A percentile compares a stretch with the other conserved stretches of the same genome.
phyloP scores from a whole-genome alignment of 2,113 vertebrate genomes.

The Chauna torquata region DNA sequence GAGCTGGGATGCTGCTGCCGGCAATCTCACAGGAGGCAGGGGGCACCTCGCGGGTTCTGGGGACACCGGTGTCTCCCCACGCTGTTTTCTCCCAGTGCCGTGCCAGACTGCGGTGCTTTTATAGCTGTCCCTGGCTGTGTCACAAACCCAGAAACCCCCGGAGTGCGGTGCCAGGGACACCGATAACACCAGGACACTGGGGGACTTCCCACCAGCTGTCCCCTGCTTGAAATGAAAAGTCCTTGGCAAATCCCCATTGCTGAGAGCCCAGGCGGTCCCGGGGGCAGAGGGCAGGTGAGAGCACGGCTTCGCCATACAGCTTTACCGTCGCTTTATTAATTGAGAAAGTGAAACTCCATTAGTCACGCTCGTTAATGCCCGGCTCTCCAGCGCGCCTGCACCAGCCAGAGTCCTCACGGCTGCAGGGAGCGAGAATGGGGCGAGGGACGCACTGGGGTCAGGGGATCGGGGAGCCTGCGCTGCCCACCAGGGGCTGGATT shows the following conservation, averaged over 20 bases:
- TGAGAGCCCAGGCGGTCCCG: fast-evolving
- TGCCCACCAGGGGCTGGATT: background rate
- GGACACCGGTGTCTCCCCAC: background rate
- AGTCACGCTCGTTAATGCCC: conserved; percentile 22
- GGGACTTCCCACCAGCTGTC: background rate
- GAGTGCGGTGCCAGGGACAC: background rate
- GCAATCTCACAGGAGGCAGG: fast-evolving
- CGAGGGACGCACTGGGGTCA: fast-evolving
- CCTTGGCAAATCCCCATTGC: background rate
- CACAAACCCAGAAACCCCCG: background rate
- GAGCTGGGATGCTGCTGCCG: background rate
- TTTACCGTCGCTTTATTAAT: conserved; percentile 40
- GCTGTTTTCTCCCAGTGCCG: background rate
- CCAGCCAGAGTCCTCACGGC: background rate
- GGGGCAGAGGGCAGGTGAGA: background rate
- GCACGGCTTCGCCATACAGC: background rate
- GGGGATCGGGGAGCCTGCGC: background rate
- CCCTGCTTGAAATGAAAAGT: background rate
- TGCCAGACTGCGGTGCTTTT: background rate
- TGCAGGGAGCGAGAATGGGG: background rate
- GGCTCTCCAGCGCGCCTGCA: background rate
- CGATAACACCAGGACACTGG: fast-evolving
- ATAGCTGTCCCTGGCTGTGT: background rate
- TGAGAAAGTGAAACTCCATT: background rate
- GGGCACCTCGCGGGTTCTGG: background rate